Conservation (phyloP, 2,797 vertebrate genomes). For the Linurgus olivaceus region DNA sequence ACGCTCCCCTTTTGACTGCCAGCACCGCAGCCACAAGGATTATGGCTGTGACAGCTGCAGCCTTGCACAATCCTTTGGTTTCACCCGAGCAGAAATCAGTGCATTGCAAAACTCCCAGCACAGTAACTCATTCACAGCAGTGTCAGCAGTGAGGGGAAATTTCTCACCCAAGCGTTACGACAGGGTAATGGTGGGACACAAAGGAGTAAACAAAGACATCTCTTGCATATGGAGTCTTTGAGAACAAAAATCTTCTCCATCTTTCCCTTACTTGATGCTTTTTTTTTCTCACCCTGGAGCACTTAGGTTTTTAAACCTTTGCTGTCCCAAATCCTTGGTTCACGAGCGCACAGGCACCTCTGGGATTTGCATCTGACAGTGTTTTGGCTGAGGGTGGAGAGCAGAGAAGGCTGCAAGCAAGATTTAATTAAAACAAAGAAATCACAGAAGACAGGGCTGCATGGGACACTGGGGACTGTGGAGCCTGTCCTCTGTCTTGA, state of each 20-base stretch:
- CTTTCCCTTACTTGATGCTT: neutral
- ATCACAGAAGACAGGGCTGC: neutral
- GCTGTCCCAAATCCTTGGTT: neutral
- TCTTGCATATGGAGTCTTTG: neutral
- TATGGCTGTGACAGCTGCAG: neutral
- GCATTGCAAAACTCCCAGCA: neutral
- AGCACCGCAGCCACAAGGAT: neutral
- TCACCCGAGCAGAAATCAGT: neutral
- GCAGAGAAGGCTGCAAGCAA: neutral
- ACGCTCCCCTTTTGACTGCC: neutral
- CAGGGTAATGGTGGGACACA: neutral
- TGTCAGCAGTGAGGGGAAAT: neutral
- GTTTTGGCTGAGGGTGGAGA: neutral
- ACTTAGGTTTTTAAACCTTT: neutral
- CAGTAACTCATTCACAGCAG: neutral
- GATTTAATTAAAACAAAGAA: neutral
- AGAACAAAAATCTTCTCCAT: neutral
- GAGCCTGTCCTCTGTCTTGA: neutral
- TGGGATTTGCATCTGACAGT: neutral
- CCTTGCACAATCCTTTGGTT: neutral
- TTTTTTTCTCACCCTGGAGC: neutral
- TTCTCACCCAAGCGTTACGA: neutral
- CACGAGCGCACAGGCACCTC: neutral
- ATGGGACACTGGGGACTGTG: fast-evolving
- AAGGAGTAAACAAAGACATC: neutral